These are phyloP conservation scores for Hypomecis atomaria DNA, from an alignment of 2,888 invertebrate genomes.

Conservation along the genomic window DNA sequence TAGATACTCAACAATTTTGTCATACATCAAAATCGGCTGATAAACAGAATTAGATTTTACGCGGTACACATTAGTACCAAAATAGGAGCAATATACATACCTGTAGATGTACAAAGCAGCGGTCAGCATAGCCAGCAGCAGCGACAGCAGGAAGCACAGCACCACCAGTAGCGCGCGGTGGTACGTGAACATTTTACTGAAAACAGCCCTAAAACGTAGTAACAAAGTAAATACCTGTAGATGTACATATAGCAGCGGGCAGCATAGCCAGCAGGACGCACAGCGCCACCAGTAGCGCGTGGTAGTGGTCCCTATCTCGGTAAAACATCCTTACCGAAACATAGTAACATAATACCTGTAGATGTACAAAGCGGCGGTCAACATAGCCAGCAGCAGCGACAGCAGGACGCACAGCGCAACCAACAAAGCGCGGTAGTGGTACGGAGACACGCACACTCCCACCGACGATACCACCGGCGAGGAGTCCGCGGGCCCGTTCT, in stretches of 20 bases:
- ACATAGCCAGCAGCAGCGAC: conserved; percentile 89
- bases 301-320: too few relatives aligned
- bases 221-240: conserved; percentile 88
- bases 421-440: conserved; percentile 94
- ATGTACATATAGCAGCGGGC: conserved; percentile 89
- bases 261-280: conserved; percentile 90
- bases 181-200: too few relatives aligned
- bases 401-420: conserved; percentile 91
- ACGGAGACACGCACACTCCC: conserved; percentile 90
- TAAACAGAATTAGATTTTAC: too few relatives aligned
- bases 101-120: conserved; percentile 91
- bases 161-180: conserved; percentile 94
- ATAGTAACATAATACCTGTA: conserved; percentile 86
- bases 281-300: conserved; percentile 92
- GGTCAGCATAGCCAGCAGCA: conserved; percentile 89
- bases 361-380: conserved; percentile 89
- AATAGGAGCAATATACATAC: conserved; percentile 64
- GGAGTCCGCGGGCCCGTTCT: conserved; percentile 86
- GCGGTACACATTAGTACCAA: too few relatives aligned
- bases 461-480: conserved; percentile 87
- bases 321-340: too few relatives aligned
- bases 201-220: too few relatives aligned
- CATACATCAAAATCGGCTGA: too few relatives aligned
- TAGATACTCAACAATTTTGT: too few relatives aligned
- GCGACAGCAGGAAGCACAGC: conserved; percentile 90